These are phyloP conservation scores for Callinectes sapidus DNA, from an alignment of 2,888 invertebrate species.

Conservation along the genomic window DNA sequence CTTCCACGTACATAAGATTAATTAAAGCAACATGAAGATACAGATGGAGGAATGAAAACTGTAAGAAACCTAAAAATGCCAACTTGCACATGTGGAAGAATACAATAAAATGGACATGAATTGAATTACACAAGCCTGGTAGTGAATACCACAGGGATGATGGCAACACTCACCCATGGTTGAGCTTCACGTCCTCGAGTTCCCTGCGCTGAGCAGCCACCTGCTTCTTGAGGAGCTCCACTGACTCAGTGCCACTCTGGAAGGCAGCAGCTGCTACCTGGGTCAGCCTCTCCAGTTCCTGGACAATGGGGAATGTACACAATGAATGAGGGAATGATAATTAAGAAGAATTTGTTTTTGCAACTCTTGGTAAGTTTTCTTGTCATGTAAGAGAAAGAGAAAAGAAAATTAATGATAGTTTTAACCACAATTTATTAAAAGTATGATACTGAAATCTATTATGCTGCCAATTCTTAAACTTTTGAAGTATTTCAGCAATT, in stretches of 20 bases:
- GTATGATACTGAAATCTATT: neutral
- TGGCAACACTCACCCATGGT: slow-evolving; percentile 73
- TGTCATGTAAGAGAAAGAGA: neutral
- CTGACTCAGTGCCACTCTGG: slow-evolving; percentile 77
- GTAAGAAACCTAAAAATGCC: too few species aligned
- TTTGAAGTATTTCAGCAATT: neutral
- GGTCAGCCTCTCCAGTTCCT: slow-evolving; percentile 78
- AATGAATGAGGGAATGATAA: neutral
- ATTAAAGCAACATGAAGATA: too few species aligned
- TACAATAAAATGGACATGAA: too few species aligned
- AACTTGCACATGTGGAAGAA: too few species aligned
- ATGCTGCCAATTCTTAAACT: neutral
- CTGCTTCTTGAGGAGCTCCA: slow-evolving; percentile 75
- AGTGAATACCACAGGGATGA: too few species aligned
- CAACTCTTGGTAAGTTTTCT: neutral
- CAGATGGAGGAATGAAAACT: too few species aligned
- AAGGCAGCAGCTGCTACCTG: slow-evolving; percentile 78
- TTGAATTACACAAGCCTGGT: too few species aligned
- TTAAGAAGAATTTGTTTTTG: neutral
- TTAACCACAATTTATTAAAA: too few species aligned
- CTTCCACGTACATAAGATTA: too few species aligned
- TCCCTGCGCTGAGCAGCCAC: slow-evolving; percentile 74
- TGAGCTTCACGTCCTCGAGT: slow-evolving; percentile 73
- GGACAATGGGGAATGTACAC: neutral
- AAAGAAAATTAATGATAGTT: neutral